These are phyloP conservation scores for Zoanthus gigantus DNA, from an alignment of 92 coral and sea anemone species.

Conservation along the genomic window DNA sequence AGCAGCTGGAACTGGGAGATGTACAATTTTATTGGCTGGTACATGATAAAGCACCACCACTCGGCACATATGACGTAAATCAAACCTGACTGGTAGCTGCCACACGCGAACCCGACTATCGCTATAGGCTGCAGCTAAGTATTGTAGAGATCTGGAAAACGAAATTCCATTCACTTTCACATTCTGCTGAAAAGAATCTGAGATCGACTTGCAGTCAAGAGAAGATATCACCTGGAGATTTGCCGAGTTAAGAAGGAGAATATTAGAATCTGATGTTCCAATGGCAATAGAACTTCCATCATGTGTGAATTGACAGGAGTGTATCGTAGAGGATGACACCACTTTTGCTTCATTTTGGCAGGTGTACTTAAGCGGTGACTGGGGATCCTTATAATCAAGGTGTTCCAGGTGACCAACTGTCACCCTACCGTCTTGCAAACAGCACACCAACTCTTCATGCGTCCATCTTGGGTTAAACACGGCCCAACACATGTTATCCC, in stretches of 20 bases:
- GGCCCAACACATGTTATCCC: slow-evolving; percentile 91
- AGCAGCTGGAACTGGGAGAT: slow-evolving; percentile 77
- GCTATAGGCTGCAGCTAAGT: slow-evolving; percentile 88
- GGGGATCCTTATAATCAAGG: slow-evolving; percentile 49
- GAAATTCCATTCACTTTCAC: slow-evolving; percentile 82
- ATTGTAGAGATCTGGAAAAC: slow-evolving; percentile 80
- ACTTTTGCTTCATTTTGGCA: slow-evolving; percentile 80
- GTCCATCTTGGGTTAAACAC: slow-evolving; percentile 79
- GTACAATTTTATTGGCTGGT: slow-evolving; percentile 72
- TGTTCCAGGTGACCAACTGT: slow-evolving; percentile 71
- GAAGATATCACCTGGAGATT: slow-evolving; percentile 47
- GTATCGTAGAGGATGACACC: slow-evolving; percentile 67
- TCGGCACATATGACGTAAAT: slow-evolving; percentile 80
- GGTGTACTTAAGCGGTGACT: slow-evolving; percentile 63
- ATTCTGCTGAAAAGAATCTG: slow-evolving; percentile 69
- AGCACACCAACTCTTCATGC: slow-evolving; percentile 77
- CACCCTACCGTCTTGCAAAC: slow-evolving; percentile 89
- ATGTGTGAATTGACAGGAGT: slow-evolving; percentile 82
- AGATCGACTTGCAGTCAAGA: slow-evolving; percentile 73
- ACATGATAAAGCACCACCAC: slow-evolving; percentile 78
- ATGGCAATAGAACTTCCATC: slow-evolving; percentile 79
- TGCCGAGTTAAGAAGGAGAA: slow-evolving; percentile 65
- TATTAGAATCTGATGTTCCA: slow-evolving; percentile 85
- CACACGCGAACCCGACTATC: slow-evolving; percentile 81
- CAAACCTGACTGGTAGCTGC: slow-evolving; percentile 80